phyloP scores from a whole-genome alignment of 2,797 vertebrate genomes.

The Sebastes nivosus region DNA sequence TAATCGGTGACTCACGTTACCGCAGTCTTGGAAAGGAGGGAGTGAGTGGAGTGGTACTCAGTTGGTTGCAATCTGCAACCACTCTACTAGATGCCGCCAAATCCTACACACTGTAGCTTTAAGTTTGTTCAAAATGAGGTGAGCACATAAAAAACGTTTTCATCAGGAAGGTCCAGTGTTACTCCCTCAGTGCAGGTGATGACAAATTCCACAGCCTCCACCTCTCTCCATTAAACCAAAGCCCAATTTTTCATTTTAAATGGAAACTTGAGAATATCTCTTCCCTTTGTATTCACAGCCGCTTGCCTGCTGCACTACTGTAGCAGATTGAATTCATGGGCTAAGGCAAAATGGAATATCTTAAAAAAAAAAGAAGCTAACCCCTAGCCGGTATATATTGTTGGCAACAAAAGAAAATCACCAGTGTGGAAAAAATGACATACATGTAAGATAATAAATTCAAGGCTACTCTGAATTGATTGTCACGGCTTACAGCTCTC shows the following conservation, averaged over 20 bases:
- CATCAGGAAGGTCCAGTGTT: not conserved
- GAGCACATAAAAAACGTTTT: not conserved
- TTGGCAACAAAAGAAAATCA: conserved; percentile 26
- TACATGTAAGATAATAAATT: conserved; percentile 14
- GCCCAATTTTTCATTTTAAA: conserved; percentile 14
- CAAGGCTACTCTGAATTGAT: conserved; percentile 35
- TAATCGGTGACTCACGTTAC: too few relatives aligned
- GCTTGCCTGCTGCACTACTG: not conserved
- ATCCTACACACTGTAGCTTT: too few relatives aligned
- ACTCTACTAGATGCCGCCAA: too few relatives aligned
- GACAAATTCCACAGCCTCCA: conserved; percentile 28
- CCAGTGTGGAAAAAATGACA: conserved; percentile 19
- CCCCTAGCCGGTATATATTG: conserved; percentile 9
- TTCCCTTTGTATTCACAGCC: conserved; percentile 2
- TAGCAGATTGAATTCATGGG: conserved; percentile 22
- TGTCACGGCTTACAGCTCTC: not conserved
- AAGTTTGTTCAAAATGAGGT: conserved; percentile 3
- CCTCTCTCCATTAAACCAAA: conserved; percentile 22
- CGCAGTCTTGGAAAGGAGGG: too few relatives aligned
- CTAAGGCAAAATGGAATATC: conserved; percentile 16
- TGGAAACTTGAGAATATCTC: conserved; percentile 27
- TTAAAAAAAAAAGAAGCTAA: not conserved
- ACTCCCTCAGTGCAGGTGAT: not conserved
- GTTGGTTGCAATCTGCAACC: too few relatives aligned
- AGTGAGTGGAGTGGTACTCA: too few relatives aligned